Base-by-base conservation (phyloP, 2,888 invertebrate species). In the Himalopsyche japonica region DNA sequence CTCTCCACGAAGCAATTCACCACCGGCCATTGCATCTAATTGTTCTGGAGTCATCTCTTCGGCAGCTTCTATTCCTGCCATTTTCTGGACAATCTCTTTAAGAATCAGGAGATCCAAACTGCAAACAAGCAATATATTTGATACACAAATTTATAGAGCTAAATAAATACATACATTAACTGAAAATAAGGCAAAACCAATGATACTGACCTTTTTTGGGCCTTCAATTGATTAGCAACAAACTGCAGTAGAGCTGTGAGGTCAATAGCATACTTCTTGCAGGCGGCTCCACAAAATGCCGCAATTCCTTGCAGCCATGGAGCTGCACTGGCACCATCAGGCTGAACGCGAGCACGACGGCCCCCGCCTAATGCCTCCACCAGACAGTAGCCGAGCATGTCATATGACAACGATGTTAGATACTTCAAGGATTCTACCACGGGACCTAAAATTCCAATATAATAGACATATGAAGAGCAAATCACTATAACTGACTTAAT, bases 401-500 rank as follows among this genome's bases (percentile, higher is more conserved):
- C 99, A 89, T 99, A 97, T 0, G 99, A 98, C 84, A 99, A 92
- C 84, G 96, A 95, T 27, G 98, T 99, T 89, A 99, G 93, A 91
- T 98, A 99, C 91, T 99, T 98, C 85, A 99, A 93, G 1, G 99
- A 98, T 90, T 99, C 99, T 79, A 99, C 99, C 4, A 99, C 98
- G 0, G 99, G 99, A 34, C 94, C 87, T 87, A 30, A 37, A n/a
- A 18, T 34, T 10, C 2, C 30, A 34, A 18, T 27, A 76, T n/a
- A 34, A n/a, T 32, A 76, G 8, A 70, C 5, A 3, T 15, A 27
- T 77, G 34, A 77, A 43, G 10, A 30, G 15, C n/a, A 77, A 32
- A 27, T 18, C 10, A 3, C 32, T 32, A 4, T 32, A 4, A 32
- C 3, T 3, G 32, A 4, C 3, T 32, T 32, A 32, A 32, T 6